These are phyloP conservation scores for Hestina assimilis DNA, from an alignment of 1,140 invertebrate genomes.

Conservation along the genomic window DNA sequence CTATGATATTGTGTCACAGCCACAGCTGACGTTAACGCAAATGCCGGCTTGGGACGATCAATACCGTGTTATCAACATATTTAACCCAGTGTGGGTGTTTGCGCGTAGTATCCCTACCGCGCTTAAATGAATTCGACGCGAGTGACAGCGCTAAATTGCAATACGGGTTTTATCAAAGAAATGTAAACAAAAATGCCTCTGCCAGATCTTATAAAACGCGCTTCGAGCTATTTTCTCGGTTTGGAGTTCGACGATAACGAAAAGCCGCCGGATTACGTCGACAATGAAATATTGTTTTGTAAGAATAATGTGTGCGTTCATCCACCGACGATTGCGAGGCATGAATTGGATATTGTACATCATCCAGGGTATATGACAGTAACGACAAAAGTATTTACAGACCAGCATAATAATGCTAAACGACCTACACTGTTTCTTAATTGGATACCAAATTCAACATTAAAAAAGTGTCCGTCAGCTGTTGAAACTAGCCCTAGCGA, in stretches of 20 bases:
- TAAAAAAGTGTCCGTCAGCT: slow-evolving; percentile 91
- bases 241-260: slow-evolving; percentile 80
- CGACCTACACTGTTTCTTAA: slow-evolving; percentile 91
- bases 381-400: slow-evolving; percentile 85
- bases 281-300: slow-evolving; percentile 91
- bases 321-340: slow-evolving; percentile 88
- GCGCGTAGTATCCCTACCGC: slow-evolving; percentile 65
- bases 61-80: slow-evolving; percentile 69
- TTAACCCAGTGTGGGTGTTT: slow-evolving; percentile 63
- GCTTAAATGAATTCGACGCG: slow-evolving; percentile 52
- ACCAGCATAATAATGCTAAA: slow-evolving; percentile 84
- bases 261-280: slow-evolving; percentile 82
- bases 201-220: slow-evolving; percentile 85
- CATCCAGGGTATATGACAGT: slow-evolving; percentile 95
- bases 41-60: slow-evolving; percentile 54
- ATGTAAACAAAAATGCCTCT: slow-evolving; percentile 83
- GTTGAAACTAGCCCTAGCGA: slow-evolving; percentile 81
- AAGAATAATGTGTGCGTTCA: slow-evolving; percentile 98
- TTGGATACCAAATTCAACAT: slow-evolving; percentile 95
- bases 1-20: slow-evolving; percentile 35
- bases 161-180: slow-evolving; percentile 40
- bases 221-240: slow-evolving; percentile 88
- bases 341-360: slow-evolving; percentile 90
- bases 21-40: slow-evolving; percentile 46
- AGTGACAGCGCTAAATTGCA: slow-evolving; percentile 45